Percentiles rank a stretch among this genome's conserved stretches.
Evolutionary conservation across 2,113 vertebrate genomes (phyloP).

Genomic region (Casuarius casuarius): DNA sequence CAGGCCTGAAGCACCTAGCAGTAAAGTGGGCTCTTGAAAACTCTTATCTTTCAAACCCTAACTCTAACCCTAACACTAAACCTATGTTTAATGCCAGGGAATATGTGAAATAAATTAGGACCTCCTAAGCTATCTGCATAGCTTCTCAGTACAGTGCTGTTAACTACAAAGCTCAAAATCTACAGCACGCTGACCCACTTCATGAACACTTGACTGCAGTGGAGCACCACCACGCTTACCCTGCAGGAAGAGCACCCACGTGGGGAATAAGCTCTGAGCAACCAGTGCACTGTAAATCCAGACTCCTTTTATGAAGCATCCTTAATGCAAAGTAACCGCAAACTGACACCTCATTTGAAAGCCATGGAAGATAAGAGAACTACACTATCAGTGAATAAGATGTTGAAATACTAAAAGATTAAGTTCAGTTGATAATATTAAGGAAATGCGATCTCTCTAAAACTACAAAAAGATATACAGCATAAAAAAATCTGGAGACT

Average conservation of each 20-base stretch:
- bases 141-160: no score
- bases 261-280: no score
- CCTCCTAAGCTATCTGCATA: no score
- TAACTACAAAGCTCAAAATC: no score
- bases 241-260: no score
- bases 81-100: neutral
- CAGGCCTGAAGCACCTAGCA: neutral
- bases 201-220: no score
- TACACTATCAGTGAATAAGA: neutral
- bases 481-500: conserved; percentile 20
- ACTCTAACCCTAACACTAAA: neutral
- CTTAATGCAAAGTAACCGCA: neutral
- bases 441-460: neutral
- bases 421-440: neutral
- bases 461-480: conserved; percentile 10
- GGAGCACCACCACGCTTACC: no score
- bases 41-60: neutral
- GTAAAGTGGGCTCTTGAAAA: neutral
- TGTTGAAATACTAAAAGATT: neutral
- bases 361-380: neutral
- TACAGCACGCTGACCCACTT: no score
- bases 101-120: neutral
- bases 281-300: neutral
- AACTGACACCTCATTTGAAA: neutral
- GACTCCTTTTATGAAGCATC: neutral